Evolutionary conservation across 2,797 vertebrate genomes (phyloP), one percentile per base, ranked within the genome.

Genomic region (Danio aesculapii): DNA sequence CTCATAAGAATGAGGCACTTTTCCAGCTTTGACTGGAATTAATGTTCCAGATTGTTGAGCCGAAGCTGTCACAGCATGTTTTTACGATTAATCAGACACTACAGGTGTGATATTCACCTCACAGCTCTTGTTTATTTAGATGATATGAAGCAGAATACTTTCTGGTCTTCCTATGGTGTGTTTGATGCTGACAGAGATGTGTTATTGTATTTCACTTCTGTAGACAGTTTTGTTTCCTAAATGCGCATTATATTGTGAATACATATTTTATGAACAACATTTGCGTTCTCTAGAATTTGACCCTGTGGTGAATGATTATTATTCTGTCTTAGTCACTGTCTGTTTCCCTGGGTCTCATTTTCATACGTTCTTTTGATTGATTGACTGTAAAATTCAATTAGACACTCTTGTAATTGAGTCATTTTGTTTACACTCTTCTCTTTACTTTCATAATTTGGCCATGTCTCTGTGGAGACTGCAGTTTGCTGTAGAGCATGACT

Each of bases 381-480:
- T 79, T 81, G 67, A 73, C 66, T 9, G 6, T 75, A 72, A 62
- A 86, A 89, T 89, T 90, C n/a, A 90, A 86, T 91, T 91, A 91
- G 87, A 85, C 79, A 75, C 58, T 0, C 6, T 86, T 84, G 73
- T 91, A 91, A 92, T 87, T 88, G 81, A 91, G 87, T 86, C 75
- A 57, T 85, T 90, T 89, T 87, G 84, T 74, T 79, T 63, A 44
- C 58, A 76, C 49, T 57, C n/a, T 79, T 84, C 69, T 85, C 77
- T 85, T 77, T 71, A 90, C 87, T 89, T 90, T 87, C 17, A 84
- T 87, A 87, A 90, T 57, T 70, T 80, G 84, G 66, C 57, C 70
- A 67, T 39, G 58, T 62, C 83, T 61, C 76, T 83, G 21, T 74
- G 46, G 55, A 72, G 53, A 58, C 11, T 72, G 43, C 39, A 46